Evolutionary conservation across 2,797 vertebrate species (phyloP).

Genomic region (Microcaecilia unicolor): DNA sequence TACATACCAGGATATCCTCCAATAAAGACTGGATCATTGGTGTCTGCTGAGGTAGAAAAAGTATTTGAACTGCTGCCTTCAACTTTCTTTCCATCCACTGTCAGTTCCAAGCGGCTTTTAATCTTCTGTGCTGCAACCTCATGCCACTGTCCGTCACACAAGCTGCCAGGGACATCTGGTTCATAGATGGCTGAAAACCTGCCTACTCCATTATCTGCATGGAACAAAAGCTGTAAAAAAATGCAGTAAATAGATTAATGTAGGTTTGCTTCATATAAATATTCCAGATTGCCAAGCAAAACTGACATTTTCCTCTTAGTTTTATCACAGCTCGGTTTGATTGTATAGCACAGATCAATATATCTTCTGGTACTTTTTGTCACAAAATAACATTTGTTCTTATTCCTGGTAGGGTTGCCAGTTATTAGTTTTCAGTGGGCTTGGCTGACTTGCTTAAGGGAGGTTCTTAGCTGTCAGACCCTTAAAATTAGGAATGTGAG

Average conservation of each 20-base stretch:
- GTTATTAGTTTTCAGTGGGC: too few relatives aligned
- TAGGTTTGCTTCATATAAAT: too few relatives aligned
- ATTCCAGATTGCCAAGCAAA: too few relatives aligned
- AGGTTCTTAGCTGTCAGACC: too few relatives aligned
- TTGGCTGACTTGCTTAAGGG: too few relatives aligned
- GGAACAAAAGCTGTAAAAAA: slow-evolving; percentile 72
- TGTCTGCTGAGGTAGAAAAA: slow-evolving; percentile 77
- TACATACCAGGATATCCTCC: slow-evolving; percentile 84
- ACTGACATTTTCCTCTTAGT: too few relatives aligned
- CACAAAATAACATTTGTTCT: too few relatives aligned
- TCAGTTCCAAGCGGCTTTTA: slow-evolving; percentile 72
- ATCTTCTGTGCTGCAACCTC: slow-evolving; percentile 73
- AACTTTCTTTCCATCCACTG: slow-evolving; percentile 68
- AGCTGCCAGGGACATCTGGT: slow-evolving; percentile 52
- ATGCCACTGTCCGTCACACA: slow-evolving; percentile 91
- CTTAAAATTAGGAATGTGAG: too few relatives aligned
- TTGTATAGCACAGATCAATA: too few relatives aligned
- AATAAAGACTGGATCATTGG: slow-evolving; percentile 83
- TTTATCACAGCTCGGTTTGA: too few relatives aligned
- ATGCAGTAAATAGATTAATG: not conserved
- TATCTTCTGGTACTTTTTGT: too few relatives aligned
- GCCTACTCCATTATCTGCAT: slow-evolving; percentile 86
- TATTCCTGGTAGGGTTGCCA: too few relatives aligned
- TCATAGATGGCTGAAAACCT: slow-evolving; percentile 71
- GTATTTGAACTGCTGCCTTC: slow-evolving; percentile 63